phyloP scores from a whole-genome alignment of 2,888 invertebrate species.

The Polietes domitor region DNA sequence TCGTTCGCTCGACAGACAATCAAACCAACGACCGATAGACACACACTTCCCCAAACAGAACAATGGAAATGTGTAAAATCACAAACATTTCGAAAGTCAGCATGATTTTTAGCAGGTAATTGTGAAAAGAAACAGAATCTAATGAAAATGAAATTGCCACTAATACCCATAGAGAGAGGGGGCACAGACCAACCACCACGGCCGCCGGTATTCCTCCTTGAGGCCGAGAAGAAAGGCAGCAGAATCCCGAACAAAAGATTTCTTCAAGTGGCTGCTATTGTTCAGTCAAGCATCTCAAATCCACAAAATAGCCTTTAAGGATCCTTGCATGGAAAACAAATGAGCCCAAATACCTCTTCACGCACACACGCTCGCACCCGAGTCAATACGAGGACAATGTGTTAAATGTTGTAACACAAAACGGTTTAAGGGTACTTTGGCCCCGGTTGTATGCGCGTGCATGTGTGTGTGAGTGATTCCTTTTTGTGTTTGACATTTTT shows the following conservation, averaged over 20 bases:
- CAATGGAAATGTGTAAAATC: conserved; percentile 55
- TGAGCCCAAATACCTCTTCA: conserved; percentile 49
- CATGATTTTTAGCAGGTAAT: conserved; percentile 70
- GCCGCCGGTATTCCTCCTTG: not conserved
- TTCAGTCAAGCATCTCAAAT: conserved; percentile 61
- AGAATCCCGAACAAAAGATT: conserved; percentile 42
- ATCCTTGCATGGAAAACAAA: conserved; percentile 69
- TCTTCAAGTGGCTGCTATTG: conserved; percentile 53
- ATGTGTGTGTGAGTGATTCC: not conserved
- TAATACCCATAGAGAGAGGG: too few species aligned
- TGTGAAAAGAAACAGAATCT: conserved; percentile 57
- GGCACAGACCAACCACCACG: conserved; percentile 5
- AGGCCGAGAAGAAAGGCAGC: not conserved
- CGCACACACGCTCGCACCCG: not conserved
- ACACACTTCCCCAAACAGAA: conserved; percentile 9
- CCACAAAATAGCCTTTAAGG: conserved; percentile 69
- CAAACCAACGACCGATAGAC: conserved; percentile 22
- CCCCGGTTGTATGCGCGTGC: not conserved
- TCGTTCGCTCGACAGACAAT: conserved; percentile 33
- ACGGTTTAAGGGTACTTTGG: not conserved
- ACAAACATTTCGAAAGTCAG: conserved; percentile 66
- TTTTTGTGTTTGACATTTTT: conserved; percentile 2
- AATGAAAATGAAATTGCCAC: conserved; percentile 57
- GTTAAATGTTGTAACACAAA: conserved; percentile 13
- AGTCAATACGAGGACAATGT: conserved; percentile 9